Conservation (phyloP, 2,888 invertebrate genomes). For the Nomada hirtipes region DNA sequence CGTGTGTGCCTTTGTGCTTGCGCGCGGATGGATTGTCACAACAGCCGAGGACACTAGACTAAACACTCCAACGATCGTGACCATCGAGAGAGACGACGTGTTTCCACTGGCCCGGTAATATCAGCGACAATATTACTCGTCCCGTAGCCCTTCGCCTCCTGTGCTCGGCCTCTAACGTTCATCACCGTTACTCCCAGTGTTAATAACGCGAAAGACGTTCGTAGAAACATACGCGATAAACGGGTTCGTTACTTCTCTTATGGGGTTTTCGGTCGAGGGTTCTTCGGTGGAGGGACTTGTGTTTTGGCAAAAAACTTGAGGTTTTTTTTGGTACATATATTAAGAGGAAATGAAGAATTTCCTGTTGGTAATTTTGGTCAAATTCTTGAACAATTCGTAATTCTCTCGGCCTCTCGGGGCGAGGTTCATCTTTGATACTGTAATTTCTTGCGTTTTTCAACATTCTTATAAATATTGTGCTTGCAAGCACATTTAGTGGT, state of each 20-base stretch:
- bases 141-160: slow-evolving; percentile 8
- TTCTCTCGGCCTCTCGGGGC: too few species aligned
- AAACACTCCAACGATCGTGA: slow-evolving; percentile 81
- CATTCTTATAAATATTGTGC: too few species aligned
- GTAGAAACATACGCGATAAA: slow-evolving; percentile 1
- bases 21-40: slow-evolving; percentile 81
- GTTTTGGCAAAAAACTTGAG: too few species aligned
- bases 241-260: not conserved
- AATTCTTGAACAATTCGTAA: too few species aligned
- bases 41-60: slow-evolving; percentile 80
- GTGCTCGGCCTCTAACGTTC: slow-evolving; percentile 22
- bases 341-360: too few species aligned
- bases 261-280: not conserved
- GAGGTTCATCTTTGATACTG: too few species aligned
- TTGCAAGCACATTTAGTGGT: too few species aligned
- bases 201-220: slow-evolving; percentile 27
- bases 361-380: too few species aligned
- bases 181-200: not conserved
- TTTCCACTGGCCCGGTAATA: slow-evolving; percentile 75
- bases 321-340: too few species aligned
- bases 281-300: not conserved
- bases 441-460: too few species aligned
- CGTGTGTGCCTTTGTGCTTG: slow-evolving; percentile 68
- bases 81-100: slow-evolving; percentile 74
- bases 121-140: slow-evolving; percentile 68